phyloP scores from a whole-genome alignment of 92 coral and sea anemone genomes.

The Phenganax stokvisi region DNA sequence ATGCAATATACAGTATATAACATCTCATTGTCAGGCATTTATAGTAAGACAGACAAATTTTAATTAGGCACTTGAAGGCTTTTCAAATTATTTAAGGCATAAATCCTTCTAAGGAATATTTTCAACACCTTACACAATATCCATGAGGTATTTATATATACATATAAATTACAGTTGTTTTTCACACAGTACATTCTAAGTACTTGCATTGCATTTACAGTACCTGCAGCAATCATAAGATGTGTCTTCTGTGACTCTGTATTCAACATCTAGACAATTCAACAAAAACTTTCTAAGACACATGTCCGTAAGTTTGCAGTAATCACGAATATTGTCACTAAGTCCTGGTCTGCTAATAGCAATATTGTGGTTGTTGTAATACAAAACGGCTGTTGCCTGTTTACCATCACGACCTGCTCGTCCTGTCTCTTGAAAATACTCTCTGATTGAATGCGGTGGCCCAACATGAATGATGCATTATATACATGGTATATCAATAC shows the following conservation, averaged over 20 bases:
- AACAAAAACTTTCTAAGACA: conserved; percentile 23
- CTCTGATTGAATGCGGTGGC: conserved; percentile 12
- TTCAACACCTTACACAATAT: too few relatives aligned
- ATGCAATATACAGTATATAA: too few relatives aligned
- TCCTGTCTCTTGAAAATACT: conserved; percentile 13
- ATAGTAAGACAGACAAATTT: too few relatives aligned
- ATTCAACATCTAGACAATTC: conserved; percentile 18
- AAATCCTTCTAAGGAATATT: too few relatives aligned
- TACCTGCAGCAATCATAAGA: conserved; percentile 25
- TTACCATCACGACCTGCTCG: conserved; percentile 19
- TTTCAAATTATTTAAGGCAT: too few relatives aligned
- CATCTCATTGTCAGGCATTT: too few relatives aligned
- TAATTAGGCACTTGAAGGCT: too few relatives aligned
- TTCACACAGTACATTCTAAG: too few relatives aligned
- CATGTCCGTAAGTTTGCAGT: conserved; percentile 11
- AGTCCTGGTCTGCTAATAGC: conserved; percentile 10
- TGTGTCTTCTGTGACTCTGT: background rate
- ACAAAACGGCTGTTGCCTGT: conserved; percentile 8
- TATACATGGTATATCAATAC: conserved; percentile 18
- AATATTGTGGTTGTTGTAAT: conserved; percentile 25
- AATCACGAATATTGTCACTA: conserved; percentile 13
- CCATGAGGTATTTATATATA: too few relatives aligned
- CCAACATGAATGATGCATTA: conserved; percentile 20
- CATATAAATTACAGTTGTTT: too few relatives aligned
- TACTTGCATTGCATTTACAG: background rate